Percentiles rank a stretch among this genome's conserved stretches.
Conservation (phyloP, 2,888 invertebrate genomes). For the Melipona bicolor region DNA sequence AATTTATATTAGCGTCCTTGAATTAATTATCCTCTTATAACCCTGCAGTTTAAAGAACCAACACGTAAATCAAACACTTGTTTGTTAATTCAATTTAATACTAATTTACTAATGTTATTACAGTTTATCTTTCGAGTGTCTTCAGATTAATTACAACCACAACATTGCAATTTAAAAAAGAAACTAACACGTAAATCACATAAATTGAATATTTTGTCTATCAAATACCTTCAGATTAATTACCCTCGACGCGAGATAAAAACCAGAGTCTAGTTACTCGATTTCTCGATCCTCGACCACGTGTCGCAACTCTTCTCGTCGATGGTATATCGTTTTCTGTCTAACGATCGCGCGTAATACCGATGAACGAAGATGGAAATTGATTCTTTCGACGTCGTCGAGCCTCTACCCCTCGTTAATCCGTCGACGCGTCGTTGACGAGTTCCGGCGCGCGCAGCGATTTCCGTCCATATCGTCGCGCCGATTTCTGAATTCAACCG, state of each 20-base stretch:
- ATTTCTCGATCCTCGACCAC: slow-evolving; percentile 26
- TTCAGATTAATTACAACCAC: slow-evolving; percentile 47
- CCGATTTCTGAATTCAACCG: too few species aligned
- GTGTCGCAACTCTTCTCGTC: neutral
- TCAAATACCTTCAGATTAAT: too few species aligned
- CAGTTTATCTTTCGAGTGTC: slow-evolving; percentile 36
- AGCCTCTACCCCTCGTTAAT: slow-evolving; percentile 53
- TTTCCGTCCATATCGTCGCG: slow-evolving; percentile 25
- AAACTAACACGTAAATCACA: too few species aligned
- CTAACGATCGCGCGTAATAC: slow-evolving; percentile 58
- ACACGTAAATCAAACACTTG: slow-evolving; percentile 23
- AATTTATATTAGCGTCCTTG: too few species aligned
- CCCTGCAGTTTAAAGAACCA: neutral
- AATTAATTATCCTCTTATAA: too few species aligned
- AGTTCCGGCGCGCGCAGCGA: slow-evolving; percentile 18
- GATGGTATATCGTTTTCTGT: slow-evolving; percentile 48
- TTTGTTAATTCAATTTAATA: too few species aligned
- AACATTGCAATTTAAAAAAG: too few species aligned
- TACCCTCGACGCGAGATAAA: too few species aligned
- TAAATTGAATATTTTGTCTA: too few species aligned
- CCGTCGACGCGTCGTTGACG: slow-evolving; percentile 28
- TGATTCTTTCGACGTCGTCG: slow-evolving; percentile 17
- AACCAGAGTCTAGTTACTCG: neutral
- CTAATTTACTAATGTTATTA: too few species aligned
- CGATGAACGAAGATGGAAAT: slow-evolving; percentile 58